Conservation (phyloP, 2,113 vertebrate genomes). For the Passer domesticus region DNA sequence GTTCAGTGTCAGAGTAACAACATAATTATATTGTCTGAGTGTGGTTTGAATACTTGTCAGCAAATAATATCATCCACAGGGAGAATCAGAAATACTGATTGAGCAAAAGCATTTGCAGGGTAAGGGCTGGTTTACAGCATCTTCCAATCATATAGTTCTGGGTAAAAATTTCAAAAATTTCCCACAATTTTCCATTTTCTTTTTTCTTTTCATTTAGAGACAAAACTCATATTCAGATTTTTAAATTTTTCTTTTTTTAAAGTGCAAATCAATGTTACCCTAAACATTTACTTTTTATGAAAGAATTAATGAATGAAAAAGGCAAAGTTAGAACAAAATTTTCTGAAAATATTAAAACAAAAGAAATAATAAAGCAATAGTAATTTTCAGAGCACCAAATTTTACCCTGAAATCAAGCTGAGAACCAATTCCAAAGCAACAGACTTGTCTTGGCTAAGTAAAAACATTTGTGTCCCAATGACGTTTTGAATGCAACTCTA, state of each 20-base stretch:
- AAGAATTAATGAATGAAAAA: not conserved
- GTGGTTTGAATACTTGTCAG: not conserved
- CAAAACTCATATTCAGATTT: not conserved
- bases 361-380: not conserved
- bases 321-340: not conserved
- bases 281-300: not conserved
- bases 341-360: not conserved
- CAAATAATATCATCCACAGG: not conserved
- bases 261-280: not conserved
- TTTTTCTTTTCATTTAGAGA: not conserved
- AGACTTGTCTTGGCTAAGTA: not conserved
- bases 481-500: not conserved
- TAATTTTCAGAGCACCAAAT: not conserved
- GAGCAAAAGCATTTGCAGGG: not conserved
- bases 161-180: not conserved
- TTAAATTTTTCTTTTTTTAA: not conserved
- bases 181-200: not conserved
- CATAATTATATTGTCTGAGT: not conserved
- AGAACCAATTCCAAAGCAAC: not conserved
- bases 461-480: not conserved
- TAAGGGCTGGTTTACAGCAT: not conserved
- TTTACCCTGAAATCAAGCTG: not conserved
- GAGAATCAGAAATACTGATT: not conserved
- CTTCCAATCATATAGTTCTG: not conserved
- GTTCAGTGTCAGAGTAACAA: fast-evolving